Percentiles rank a stretch among this genome's conserved stretches.
phyloP scores from a whole-genome alignment of 2,888 invertebrate species.

The Sinodicranocentrus sp. region DNA sequence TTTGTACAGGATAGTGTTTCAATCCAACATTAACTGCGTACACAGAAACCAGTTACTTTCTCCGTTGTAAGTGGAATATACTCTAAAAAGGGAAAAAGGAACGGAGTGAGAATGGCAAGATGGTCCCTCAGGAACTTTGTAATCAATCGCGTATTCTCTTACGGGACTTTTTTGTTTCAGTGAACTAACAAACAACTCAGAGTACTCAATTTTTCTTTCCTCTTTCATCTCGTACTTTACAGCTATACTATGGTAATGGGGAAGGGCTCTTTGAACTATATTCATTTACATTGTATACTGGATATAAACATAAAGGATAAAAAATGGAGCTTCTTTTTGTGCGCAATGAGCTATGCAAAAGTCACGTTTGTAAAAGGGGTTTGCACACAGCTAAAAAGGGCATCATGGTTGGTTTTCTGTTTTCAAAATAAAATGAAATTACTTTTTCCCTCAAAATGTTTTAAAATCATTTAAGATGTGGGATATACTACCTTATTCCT shows the following conservation, averaged over 20 bases:
- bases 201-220: constrained; percentile 55
- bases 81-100: constrained; percentile 40
- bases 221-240: constrained; percentile 42
- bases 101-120: constrained; percentile 53
- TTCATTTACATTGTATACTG: constrained; percentile 23
- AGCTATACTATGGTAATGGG: constrained; percentile 14
- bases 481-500: constrained; percentile 42
- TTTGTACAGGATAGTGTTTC: too few relatives aligned
- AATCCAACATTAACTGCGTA: too few relatives aligned
- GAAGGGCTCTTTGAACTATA: not conserved
- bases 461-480: constrained; percentile 63
- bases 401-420: constrained; percentile 14
- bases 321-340: too few relatives aligned
- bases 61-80: too few relatives aligned
- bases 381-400: not conserved
- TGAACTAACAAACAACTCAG: constrained; percentile 61
- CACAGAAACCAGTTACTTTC: too few relatives aligned
- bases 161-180: constrained; percentile 66
- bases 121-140: constrained; percentile 69
- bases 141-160: constrained; percentile 72
- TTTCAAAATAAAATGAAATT: constrained; percentile 51
- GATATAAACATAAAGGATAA: too few relatives aligned
- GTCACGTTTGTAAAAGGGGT: too few relatives aligned
- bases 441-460: constrained; percentile 52
- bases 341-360: too few relatives aligned